phyloP scores from a whole-genome alignment of 2,113 vertebrate species.

The Myocastor coypus region DNA sequence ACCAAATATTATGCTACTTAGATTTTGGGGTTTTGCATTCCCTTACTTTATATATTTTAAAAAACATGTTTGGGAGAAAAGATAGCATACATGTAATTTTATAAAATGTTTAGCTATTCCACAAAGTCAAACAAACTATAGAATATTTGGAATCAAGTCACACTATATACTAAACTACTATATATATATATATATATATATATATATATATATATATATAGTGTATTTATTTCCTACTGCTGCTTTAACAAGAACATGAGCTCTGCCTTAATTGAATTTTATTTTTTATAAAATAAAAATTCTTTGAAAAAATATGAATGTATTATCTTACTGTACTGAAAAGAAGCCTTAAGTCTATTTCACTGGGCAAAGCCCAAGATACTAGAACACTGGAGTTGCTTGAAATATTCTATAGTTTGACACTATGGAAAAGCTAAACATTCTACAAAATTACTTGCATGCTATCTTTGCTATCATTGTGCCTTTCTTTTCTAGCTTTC shows the following conservation, averaged over 20 bases:
- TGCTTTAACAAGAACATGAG: neutral
- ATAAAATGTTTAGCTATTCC: neutral
- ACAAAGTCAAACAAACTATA: neutral
- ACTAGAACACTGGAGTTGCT: neutral
- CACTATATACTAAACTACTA: neutral
- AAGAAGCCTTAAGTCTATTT: neutral
- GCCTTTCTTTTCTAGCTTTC: neutral
- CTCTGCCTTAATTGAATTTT: neutral
- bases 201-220: neutral
- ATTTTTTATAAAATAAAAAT: neutral
- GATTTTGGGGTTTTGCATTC: neutral
- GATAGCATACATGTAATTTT: neutral
- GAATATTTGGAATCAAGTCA: neutral
- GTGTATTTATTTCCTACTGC: slow-evolving; percentile 9
- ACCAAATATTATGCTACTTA: neutral
- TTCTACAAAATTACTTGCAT: neutral
- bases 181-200: neutral
- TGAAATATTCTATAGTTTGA: neutral
- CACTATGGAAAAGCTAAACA: neutral
- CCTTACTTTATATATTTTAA: neutral
- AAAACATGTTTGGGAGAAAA: slow-evolving; percentile 10
- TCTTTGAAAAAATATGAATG: neutral
- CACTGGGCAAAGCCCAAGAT: neutral
- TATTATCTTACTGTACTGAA: neutral
- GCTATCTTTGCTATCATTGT: neutral